Percentiles rank a stretch among this genome's conserved stretches.
Evolutionary conservation across 2,797 vertebrate species (phyloP).

Genomic region (Peromyscus attwateri): DNA sequence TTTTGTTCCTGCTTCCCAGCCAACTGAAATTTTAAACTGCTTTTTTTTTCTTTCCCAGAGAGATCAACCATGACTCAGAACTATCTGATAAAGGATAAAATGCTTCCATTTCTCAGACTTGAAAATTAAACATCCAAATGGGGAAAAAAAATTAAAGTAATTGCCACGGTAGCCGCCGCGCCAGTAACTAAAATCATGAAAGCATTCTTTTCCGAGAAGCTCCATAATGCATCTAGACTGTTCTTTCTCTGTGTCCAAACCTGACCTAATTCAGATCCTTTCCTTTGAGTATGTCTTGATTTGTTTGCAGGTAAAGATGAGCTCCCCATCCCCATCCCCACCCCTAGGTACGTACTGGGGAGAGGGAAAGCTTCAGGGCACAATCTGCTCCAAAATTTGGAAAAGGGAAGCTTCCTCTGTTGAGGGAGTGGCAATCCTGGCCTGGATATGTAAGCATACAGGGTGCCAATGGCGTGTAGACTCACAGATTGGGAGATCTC

Average conservation of each 20-base stretch:
- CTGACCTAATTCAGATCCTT: constrained; percentile 37
- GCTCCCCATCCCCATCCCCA: background rate
- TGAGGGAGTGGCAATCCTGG: background rate
- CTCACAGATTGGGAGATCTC: background rate
- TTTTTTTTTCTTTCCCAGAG: background rate
- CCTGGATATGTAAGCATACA: background rate
- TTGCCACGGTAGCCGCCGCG: constrained; percentile 3
- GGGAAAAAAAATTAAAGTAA: constrained; percentile 20
- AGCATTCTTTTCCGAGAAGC: constrained; percentile 54
- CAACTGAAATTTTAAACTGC: constrained; percentile 61
- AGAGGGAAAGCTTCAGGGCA: background rate
- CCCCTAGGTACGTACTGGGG: background rate
- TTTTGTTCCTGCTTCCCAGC: constrained; percentile 53
- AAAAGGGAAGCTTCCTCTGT: background rate
- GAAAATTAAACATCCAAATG: constrained; percentile 71
- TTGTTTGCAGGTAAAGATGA: constrained; percentile 43
- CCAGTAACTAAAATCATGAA: constrained; percentile 62
- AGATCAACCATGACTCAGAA: constrained; percentile 66
- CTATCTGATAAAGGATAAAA: constrained; percentile 75
- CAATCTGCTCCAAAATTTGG: background rate
- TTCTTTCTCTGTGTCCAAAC: constrained; percentile 23
- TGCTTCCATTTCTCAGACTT: constrained; percentile 68
- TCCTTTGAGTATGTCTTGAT: constrained; percentile 50
- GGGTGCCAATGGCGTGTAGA: background rate
- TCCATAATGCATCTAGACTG: background rate